Evolutionary conservation across 2,888 invertebrate genomes (phyloP), one percentile per base, ranked within the genome.

Genomic region (Hoplodrina ambigua): DNA sequence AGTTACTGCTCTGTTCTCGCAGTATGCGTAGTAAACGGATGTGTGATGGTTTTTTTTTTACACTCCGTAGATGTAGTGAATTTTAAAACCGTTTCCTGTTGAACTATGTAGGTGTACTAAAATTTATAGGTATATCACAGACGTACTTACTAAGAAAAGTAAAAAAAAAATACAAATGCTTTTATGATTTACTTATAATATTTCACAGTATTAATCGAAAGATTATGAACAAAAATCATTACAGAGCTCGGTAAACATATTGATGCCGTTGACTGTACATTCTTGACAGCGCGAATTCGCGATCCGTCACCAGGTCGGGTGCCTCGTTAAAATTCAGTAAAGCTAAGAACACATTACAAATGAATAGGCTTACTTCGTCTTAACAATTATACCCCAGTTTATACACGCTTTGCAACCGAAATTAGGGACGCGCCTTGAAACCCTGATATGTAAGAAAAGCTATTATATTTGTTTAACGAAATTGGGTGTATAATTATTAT

Each of bases 241-340:
- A 41, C 41, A 41, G 11, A 41, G 37, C 37, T 44, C 11, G 44
- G 44, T 44, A 25, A 25, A 25, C 6, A 33, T 37, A n/a, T 54
- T 55, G 33, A 17, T 11, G 25, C 25, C 5, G 4, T 64, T 8
- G 49, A 56, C 10, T 74, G 68, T 60, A 70, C 75, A 72, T 74
- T 73, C 81, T 78, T 83, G 82, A 82, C 83, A 83, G 75, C 60
- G 59, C 67, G 74, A 80, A 80, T 59, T 64, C 57, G 58, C 62
- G 63, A 77, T 81, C 55, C 68, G 58, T 69, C 70, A 72, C 61
- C 72, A 73, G 59, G 60, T 62, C 70, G 78, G 67, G 56, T 58
- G 57, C 80, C 54, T 89, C 86, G 83, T 90, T 89, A 89, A 89
- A 89, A 91, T 90, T 90, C 90, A 88, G 88, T 89, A 88, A 90